These are phyloP conservation scores for Arnoldichthys spilopterus DNA, from an alignment of 2,797 vertebrate genomes.

Conservation along the genomic window DNA sequence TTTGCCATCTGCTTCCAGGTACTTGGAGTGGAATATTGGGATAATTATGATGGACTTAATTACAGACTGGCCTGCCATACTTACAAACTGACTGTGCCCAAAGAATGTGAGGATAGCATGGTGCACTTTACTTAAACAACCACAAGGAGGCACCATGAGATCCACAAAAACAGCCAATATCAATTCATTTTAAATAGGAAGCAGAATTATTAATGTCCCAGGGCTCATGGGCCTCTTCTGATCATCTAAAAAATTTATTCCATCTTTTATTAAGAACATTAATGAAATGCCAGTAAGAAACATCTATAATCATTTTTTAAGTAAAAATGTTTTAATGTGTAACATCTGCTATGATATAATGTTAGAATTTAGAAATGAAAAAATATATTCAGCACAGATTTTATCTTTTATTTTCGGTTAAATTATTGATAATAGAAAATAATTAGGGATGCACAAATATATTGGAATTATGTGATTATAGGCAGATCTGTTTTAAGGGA, in stretches of 20 bases:
- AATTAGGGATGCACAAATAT: background rate
- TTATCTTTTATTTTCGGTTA: background rate
- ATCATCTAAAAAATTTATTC: background rate
- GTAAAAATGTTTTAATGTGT: background rate
- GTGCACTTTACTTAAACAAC: constrained; percentile 89
- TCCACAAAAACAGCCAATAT: background rate
- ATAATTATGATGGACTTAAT: constrained; percentile 88
- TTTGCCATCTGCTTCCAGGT: constrained; percentile 88
- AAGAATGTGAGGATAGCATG: constrained; percentile 92
- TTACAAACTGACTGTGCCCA: constrained; percentile 86
- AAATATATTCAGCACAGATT: background rate
- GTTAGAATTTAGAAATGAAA: too few relatives aligned
- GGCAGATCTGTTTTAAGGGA: background rate
- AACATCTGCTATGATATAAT: too few relatives aligned
- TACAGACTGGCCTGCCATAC: constrained; percentile 88
- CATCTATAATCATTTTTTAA: background rate
- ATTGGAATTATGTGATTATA: background rate
- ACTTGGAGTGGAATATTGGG: constrained; percentile 83
- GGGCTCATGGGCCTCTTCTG: background rate
- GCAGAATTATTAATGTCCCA: background rate
- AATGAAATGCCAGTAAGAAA: background rate
- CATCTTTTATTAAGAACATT: background rate
- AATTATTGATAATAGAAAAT: background rate
- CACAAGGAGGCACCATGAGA: constrained; percentile 32
- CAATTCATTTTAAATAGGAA: background rate